Percentiles rank a stretch among this genome's conserved stretches.
phyloP scores from a whole-genome alignment of 1,140 invertebrate species.

The Octopus bimaculoides region DNA sequence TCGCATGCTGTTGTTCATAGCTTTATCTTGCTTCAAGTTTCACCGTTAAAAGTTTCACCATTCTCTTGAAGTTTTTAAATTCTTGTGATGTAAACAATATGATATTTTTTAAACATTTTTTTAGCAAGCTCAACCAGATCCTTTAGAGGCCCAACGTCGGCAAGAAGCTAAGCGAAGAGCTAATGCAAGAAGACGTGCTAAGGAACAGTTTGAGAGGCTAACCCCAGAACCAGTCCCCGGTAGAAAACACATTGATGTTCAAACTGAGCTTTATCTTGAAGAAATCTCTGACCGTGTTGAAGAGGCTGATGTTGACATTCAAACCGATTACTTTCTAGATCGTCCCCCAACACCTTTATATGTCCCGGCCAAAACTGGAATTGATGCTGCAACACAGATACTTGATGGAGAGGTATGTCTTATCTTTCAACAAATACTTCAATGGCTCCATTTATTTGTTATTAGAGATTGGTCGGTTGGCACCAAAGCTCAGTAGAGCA shows the following conservation, averaged over 20 bases:
- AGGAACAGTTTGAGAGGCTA: constrained; percentile 51
- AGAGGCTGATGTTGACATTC: constrained; percentile 73
- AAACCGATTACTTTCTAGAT: constrained; percentile 83
- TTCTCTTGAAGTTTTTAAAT: too few species aligned
- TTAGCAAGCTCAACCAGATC: constrained; percentile 55
- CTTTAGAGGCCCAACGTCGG: constrained; percentile 57
- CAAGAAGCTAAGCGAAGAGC: constrained; percentile 53
- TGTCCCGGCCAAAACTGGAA: constrained; percentile 74
- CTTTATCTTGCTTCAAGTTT: too few species aligned
- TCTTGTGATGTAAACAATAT: too few species aligned
- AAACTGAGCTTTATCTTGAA: constrained; percentile 84
- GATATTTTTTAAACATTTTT: too few species aligned
- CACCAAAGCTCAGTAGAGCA: too few species aligned
- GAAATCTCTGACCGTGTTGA: constrained; percentile 65
- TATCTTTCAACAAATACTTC: not conserved
- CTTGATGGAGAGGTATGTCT: constrained; percentile 76
- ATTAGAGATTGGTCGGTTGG: too few species aligned
- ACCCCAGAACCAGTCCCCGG: constrained; percentile 67
- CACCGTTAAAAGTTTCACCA: too few species aligned
- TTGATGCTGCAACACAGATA: constrained; percentile 81
- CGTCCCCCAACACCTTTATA: constrained; percentile 71
- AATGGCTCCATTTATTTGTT: too few species aligned
- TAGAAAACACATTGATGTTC: constrained; percentile 76
- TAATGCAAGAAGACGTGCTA: constrained; percentile 55
- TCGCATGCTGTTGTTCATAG: too few species aligned